Conservation (phyloP, 2,888 invertebrate species). For the Aphodius granarius region DNA sequence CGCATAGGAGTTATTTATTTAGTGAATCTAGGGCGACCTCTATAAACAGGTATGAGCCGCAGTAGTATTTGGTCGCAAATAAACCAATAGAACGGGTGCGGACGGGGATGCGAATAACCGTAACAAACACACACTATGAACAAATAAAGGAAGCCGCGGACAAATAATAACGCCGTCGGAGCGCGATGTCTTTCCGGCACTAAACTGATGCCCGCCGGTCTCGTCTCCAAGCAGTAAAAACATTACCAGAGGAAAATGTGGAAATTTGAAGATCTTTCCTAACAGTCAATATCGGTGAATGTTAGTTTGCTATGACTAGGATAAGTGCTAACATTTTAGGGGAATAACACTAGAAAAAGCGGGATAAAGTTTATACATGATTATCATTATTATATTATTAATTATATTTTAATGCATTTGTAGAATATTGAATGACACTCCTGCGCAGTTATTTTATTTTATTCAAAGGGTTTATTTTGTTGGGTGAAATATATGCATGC, state of each 20-base stretch:
- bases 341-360: no score
- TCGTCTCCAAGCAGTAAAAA: neutral
- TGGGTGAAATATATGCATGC: no score
- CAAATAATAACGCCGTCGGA: neutral
- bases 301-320: no score
- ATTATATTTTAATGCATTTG: no score
- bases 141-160: neutral
- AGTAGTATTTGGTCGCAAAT: neutral
- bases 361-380: no score
- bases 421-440: no score
- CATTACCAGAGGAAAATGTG: neutral
- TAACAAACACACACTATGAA: neutral
- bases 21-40: neutral
- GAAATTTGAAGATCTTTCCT: neutral
- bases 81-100: neutral
- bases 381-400: no score
- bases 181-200: neutral
- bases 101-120: neutral
- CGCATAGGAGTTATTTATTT: neutral
- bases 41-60: neutral
- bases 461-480: no score
- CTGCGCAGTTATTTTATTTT: no score
- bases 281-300: neutral
- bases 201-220: neutral
- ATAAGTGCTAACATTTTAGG: no score